These are phyloP conservation scores for Diploptera punctata DNA, from an alignment of 2,888 invertebrate genomes.

Conservation along the genomic window DNA sequence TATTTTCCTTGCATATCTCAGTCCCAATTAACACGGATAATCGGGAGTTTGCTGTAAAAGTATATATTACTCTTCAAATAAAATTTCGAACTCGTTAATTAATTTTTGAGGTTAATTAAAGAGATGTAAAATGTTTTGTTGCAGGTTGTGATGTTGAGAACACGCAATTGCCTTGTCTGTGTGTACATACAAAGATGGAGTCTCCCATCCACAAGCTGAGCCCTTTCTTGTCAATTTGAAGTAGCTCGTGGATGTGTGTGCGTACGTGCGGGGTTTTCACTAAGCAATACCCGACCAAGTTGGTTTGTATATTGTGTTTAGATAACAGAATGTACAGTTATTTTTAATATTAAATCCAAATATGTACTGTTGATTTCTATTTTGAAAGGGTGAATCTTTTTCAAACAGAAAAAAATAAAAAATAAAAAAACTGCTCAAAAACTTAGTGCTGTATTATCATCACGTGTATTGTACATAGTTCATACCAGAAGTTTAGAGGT, in stretches of 20 bases:
- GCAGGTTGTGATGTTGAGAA: too few relatives aligned
- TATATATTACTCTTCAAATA: not conserved
- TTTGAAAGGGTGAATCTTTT: conserved; percentile 29
- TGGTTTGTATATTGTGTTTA: conserved; percentile 35
- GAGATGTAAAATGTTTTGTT: too few relatives aligned
- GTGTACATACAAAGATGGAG: conserved; percentile 26
- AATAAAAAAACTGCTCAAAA: conserved; percentile 39
- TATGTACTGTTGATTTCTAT: conserved; percentile 32
- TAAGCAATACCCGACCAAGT: conserved; percentile 30
- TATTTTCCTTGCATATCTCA: too few relatives aligned
- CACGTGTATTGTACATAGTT: conserved; percentile 26
- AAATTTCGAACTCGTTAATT: not conserved
- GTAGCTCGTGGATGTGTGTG: conserved; percentile 39
- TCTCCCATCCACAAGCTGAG: conserved; percentile 39
- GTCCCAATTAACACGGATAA: too few relatives aligned
- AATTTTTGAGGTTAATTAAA: not conserved
- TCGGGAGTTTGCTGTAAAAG: too few relatives aligned
- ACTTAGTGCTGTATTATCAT: conserved; percentile 38
- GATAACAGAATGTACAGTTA: conserved; percentile 40
- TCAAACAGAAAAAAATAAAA: conserved; percentile 21
- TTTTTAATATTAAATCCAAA: conserved; percentile 40
- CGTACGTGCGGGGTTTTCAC: not conserved
- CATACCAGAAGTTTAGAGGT: conserved; percentile 10
- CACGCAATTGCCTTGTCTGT: conserved; percentile 6
- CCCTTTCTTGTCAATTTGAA: conserved; percentile 46